phyloP scores from a whole-genome alignment of 2,113 vertebrate species.

The Actenoides hombroni region DNA sequence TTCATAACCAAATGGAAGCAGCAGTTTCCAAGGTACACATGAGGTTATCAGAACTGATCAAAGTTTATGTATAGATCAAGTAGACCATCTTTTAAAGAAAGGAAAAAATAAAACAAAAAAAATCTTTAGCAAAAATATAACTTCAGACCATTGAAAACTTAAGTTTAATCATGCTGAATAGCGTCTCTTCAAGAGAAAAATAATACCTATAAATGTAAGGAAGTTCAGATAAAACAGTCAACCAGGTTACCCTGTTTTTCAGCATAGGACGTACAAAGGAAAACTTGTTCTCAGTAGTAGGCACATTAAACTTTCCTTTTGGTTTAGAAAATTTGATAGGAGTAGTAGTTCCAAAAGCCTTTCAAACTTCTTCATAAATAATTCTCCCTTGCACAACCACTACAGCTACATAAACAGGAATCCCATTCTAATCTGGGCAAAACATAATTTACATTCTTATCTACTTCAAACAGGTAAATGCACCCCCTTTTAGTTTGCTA shows the following conservation, averaged over 20 bases:
- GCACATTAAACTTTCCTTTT: not conserved
- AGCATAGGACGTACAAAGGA: not conserved
- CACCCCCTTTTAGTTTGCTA: not conserved
- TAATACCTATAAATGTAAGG: not conserved
- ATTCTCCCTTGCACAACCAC: not conserved
- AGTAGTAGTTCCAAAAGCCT: not conserved
- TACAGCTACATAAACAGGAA: not conserved
- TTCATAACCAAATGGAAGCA: not conserved
- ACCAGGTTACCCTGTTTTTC: not conserved
- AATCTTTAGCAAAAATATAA: not conserved
- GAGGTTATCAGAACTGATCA: not conserved
- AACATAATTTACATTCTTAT: not conserved
- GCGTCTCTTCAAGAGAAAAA: not conserved
- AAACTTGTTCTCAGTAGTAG: not conserved
- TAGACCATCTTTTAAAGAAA: not conserved
- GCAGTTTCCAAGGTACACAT: not conserved
- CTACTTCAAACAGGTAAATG: not conserved
- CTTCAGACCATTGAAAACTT: not conserved
- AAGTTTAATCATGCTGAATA: not conserved
- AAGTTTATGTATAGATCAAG: not conserved
- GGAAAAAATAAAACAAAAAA: not conserved
- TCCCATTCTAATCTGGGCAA: not conserved
- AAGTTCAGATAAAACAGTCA: not conserved
- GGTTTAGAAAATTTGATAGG: not conserved
- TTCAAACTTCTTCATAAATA: not conserved